A percentile compares a stretch with the other conserved stretches of the same genome.
Evolutionary conservation across 2,888 invertebrate genomes (phyloP).

Genomic region (Zaprionus lineosus): DNA sequence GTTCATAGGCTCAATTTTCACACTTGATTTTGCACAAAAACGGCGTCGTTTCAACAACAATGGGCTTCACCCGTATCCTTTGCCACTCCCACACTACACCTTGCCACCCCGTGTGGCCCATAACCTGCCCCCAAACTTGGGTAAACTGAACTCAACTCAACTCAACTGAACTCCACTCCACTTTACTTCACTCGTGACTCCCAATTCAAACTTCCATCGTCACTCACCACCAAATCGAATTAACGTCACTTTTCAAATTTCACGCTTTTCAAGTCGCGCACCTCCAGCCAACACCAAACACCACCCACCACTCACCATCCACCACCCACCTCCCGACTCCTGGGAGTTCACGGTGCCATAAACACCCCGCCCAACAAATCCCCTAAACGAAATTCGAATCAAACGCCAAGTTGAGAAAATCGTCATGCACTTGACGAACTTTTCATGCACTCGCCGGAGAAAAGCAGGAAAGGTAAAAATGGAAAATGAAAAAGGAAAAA

Average conservation of each 20-base stretch:
- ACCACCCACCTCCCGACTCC: background rate
- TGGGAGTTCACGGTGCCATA: constrained; percentile 45
- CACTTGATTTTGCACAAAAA: constrained; percentile 60
- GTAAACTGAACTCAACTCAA: constrained; percentile 12
- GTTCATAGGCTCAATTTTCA: constrained; percentile 67
- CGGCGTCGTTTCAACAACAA: constrained; percentile 8
- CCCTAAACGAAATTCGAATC: constrained; percentile 40
- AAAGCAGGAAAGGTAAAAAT: no score
- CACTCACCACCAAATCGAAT: constrained; percentile 58
- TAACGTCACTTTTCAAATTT: constrained; percentile 72
- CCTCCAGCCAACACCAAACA: background rate
- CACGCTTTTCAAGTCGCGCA: constrained; percentile 50
- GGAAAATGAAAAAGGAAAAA: no score
- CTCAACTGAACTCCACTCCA: constrained; percentile 14
- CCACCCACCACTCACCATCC: background rate
- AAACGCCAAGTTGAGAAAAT: constrained; percentile 30
- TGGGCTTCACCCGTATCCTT: background rate
- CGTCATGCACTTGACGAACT: constrained; percentile 9
- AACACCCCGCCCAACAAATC: constrained; percentile 34
- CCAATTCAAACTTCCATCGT: constrained; percentile 15
- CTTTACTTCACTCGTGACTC: background rate
- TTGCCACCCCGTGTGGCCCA: no score
- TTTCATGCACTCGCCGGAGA: constrained; percentile 12
- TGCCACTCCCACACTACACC: background rate
- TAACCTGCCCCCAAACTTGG: no score